A percentile compares a stretch with the other conserved stretches of the same genome.
Conservation (phyloP, 2,113 vertebrate species). For the Semnopithecus entellus region DNA sequence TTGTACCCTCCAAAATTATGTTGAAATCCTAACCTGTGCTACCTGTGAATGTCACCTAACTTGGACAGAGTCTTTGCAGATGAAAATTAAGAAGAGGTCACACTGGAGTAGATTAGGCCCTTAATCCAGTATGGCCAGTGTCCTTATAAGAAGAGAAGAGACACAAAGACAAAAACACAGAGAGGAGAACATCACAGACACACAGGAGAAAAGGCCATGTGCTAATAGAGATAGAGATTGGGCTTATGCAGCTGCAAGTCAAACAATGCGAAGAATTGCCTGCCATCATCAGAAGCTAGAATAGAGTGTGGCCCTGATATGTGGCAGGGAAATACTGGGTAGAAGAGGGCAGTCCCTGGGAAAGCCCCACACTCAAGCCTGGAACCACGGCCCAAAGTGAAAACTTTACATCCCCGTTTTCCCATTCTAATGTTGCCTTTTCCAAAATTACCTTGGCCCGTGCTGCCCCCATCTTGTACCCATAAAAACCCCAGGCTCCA, state of each 20-base stretch:
- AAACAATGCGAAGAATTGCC: not conserved
- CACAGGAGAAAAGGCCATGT: not conserved
- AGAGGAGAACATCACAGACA: not conserved
- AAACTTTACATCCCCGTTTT: too few relatives aligned
- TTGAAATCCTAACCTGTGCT: not conserved
- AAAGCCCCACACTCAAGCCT: too few relatives aligned
- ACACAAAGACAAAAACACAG: not conserved
- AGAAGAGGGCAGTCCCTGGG: too few relatives aligned
- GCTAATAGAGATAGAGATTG: not conserved
- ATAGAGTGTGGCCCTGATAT: not conserved
- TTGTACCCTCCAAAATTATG: not conserved
- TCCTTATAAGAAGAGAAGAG: not conserved
- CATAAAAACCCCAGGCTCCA: too few relatives aligned
- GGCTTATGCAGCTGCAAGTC: not conserved
- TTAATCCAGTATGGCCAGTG: not conserved
- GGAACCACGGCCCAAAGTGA: too few relatives aligned
- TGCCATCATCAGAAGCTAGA: not conserved
- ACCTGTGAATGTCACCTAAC: not conserved
- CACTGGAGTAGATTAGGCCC: not conserved
- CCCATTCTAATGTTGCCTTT: too few relatives aligned
- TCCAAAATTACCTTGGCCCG: too few relatives aligned
- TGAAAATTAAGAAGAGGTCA: not conserved
- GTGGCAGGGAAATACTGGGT: too few relatives aligned
- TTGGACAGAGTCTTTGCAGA: not conserved
- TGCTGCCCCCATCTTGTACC: too few relatives aligned